Conservation (phyloP, 1,140 invertebrate species). For the Drosophila albomicans region DNA sequence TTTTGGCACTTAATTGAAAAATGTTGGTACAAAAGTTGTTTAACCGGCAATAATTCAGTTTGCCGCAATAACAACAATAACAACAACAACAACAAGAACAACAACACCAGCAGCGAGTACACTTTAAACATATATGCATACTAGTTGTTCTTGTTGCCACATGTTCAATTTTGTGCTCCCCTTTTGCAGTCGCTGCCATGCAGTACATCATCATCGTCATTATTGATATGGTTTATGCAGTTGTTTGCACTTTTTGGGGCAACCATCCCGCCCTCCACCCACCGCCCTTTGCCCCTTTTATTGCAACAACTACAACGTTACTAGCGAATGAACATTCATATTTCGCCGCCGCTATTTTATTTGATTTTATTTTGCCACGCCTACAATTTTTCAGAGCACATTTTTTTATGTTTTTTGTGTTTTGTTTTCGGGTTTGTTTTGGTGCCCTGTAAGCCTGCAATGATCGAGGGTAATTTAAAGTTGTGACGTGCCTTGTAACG, state of each 20-base stretch:
- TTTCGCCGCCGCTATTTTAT: slow-evolving; percentile 53
- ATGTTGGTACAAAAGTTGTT: slow-evolving; percentile 59
- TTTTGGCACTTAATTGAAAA: slow-evolving; percentile 69
- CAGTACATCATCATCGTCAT: slow-evolving; percentile 66
- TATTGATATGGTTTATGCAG: slow-evolving; percentile 75
- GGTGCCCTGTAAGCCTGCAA: not conserved
- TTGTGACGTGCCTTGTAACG: not conserved
- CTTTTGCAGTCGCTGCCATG: not conserved
- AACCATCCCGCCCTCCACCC: not conserved
- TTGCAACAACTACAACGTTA: not conserved
- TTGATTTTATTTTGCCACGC: slow-evolving; percentile 78
- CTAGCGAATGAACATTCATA: slow-evolving; percentile 18
- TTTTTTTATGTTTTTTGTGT: slow-evolving; percentile 21
- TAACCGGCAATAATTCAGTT: slow-evolving; percentile 70
- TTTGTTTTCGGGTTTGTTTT: slow-evolving; percentile 22
- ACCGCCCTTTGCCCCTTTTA: not conserved
- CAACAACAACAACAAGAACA: slow-evolving; percentile 24
- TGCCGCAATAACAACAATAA: slow-evolving; percentile 27
- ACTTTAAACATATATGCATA: slow-evolving; percentile 39
- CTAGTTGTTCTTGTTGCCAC: slow-evolving; percentile 15
- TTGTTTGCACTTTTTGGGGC: slow-evolving; percentile 68
- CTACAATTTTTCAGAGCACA: slow-evolving; percentile 46
- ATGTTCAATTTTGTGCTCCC: not conserved
- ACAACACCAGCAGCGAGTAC: slow-evolving; percentile 2
- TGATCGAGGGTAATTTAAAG: not conserved